Evolutionary conservation across 2,113 vertebrate species (phyloP).

Genomic region (Nesogale talazaci): DNA sequence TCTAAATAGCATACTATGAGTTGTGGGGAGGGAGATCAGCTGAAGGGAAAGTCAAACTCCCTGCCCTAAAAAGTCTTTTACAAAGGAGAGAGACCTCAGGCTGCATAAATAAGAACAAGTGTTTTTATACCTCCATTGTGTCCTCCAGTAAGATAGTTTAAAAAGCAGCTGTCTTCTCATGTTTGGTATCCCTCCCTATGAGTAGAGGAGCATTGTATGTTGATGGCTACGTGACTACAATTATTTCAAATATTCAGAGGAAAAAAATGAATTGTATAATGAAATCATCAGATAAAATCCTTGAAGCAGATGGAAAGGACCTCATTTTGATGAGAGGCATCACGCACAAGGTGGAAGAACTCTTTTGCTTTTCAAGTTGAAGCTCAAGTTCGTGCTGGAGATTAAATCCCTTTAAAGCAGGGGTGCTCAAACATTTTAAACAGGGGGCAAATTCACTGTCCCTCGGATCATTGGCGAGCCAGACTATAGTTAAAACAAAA

Average conservation of each 20-base stretch:
- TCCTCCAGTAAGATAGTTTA: neutral
- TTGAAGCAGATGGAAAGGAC: neutral
- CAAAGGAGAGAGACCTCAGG: neutral
- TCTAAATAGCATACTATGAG: neutral
- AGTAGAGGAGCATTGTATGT: neutral
- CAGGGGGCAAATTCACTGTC: too few relatives aligned
- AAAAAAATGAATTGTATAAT: conserved; percentile 23
- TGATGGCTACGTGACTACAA: neutral
- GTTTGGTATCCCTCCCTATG: neutral
- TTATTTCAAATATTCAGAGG: neutral
- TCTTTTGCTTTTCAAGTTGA: neutral
- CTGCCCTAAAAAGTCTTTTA: neutral
- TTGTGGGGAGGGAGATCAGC: neutral
- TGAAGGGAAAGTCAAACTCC: neutral
- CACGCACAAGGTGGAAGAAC: neutral
- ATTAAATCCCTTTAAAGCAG: neutral
- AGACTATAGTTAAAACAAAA: too few relatives aligned
- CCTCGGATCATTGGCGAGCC: too few relatives aligned
- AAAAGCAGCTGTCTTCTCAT: neutral
- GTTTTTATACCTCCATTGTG: neutral
- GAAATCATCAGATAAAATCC: neutral
- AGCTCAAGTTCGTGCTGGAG: neutral
- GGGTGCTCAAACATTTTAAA: too few relatives aligned
- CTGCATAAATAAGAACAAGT: neutral
- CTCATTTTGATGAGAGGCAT: neutral